Evolutionary conservation across 2,797 vertebrate species (phyloP).

Genomic region (Aulostomus chinensis): DNA sequence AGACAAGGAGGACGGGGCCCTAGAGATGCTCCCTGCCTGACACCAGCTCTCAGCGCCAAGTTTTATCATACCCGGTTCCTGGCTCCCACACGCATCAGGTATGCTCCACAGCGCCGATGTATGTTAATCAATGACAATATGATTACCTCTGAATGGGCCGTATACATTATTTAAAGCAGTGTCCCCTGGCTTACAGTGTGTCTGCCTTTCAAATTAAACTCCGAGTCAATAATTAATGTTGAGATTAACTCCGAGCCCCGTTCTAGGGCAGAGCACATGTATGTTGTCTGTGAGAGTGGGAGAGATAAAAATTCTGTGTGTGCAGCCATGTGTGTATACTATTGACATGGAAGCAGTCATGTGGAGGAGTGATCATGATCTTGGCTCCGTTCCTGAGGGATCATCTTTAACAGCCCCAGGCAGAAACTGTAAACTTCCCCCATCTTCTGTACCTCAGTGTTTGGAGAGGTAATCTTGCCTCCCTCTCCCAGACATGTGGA

Average conservation of each 20-base stretch:
- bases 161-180: conserved; percentile 83
- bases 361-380: conserved; percentile 80
- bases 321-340: conserved; percentile 56
- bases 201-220: conserved; percentile 84
- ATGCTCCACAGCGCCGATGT: conserved; percentile 72
- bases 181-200: conserved; percentile 78
- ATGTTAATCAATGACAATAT: conserved; percentile 83
- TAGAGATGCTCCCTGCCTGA: conserved; percentile 65
- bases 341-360: conserved; percentile 88
- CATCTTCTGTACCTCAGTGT: conserved; percentile 22
- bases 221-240: conserved; percentile 83
- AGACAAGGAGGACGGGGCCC: conserved; percentile 72
- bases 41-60: conserved; percentile 60
- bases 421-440: conserved; percentile 46
- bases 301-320: conserved; percentile 12
- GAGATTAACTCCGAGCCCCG: conserved; percentile 77
- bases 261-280: conserved; percentile 63
- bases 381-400: conserved; percentile 56
- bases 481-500: conserved; percentile 33
- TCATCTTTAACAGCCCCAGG: conserved; percentile 44
- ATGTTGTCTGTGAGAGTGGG: conserved; percentile 24
- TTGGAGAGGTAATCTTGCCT: conserved; percentile 27
- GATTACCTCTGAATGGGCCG: conserved; percentile 80
- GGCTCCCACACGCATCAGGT: conserved; percentile 73
- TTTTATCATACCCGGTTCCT: conserved; percentile 66